Percentiles rank a stretch among this genome's conserved stretches.
Evolutionary conservation across 2,888 invertebrate species (phyloP).

Genomic region (Mamestra brassicae): DNA sequence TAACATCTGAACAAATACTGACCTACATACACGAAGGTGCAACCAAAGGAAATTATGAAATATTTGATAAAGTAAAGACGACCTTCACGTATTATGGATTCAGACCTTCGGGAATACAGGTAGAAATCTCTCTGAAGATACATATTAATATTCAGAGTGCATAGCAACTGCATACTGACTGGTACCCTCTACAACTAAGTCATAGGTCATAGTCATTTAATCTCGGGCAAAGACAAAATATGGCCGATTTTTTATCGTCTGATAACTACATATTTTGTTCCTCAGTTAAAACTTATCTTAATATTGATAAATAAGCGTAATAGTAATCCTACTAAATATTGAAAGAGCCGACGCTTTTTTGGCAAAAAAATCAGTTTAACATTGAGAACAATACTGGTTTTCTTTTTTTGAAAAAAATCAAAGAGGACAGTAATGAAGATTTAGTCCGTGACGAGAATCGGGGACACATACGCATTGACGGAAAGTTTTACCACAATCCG

Average conservation of each 20-base stretch:
- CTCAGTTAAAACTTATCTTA: neutral
- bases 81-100: neutral
- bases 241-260: no score
- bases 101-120: neutral
- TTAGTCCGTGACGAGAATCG: slow-evolving; percentile 20
- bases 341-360: neutral
- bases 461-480: neutral
- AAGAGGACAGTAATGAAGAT: slow-evolving; percentile 2
- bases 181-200: neutral
- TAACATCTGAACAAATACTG: slow-evolving; percentile 55
- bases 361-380: neutral
- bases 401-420: neutral
- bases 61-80: neutral
- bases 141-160: neutral
- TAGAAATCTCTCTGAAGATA: neutral
- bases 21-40: slow-evolving; percentile 35
- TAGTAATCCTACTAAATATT: neutral
- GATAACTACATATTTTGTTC: neutral
- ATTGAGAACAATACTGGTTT: neutral
- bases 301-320: neutral
- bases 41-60: slow-evolving; percentile 14
- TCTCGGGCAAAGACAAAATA: neutral
- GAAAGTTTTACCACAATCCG: slow-evolving; percentile 24
- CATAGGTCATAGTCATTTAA: neutral
- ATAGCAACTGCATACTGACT: no score